Evolutionary conservation across 2,113 vertebrate species (phyloP), one percentile per base, ranked within the genome.

Genomic region (Delphinapterus leucas): DNA sequence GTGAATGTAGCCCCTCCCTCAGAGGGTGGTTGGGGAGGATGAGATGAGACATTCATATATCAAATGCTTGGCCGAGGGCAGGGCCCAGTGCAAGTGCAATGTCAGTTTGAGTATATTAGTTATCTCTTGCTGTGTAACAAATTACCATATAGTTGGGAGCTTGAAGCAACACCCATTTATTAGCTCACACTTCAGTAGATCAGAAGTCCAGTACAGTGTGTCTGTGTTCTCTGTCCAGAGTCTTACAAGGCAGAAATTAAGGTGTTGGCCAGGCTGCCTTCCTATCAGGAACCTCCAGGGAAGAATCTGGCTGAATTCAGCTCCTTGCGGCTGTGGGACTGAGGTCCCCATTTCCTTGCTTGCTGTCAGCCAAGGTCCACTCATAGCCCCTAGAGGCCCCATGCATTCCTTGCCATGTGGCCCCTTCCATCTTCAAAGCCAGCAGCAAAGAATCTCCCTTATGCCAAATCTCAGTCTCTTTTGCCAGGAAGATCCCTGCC

Each of bases 11-110:
- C 26, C 31, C 70, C 36, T 58, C 74, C 44, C 31, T 5, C 33
- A 33, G 15, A 20, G 28, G 70, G 47, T 53, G 49, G 47, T 0
- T 1, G 36, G 21, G 5, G 5, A 55, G 71, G 38, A 17, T 33
- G 74, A 6, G 33, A 25, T 33, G 17, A 58, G 55, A 31, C 18
- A 31, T 21, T 49, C 55, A 21, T 2, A 47, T 28, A 49, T 13
- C 18, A 3, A 38, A 17, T 6, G 41, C 60, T 60, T 68, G 38
- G 23, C 47, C 25, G 4, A 5, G n/a, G 84, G 26, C 41, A 49
- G 38, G n/a, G 28, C 11, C 14, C 1, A 5, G 31, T 13, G 4
- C 3, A 3, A 5, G 11, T 23, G 36, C 8, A 6, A 20, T 26
- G 33, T 23, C 28, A 17, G 38, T 15, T 58, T 7, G 23, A 5